These are phyloP conservation scores for Cantharis lateralis DNA, from an alignment of 2,888 invertebrate species.

Conservation along the genomic window DNA sequence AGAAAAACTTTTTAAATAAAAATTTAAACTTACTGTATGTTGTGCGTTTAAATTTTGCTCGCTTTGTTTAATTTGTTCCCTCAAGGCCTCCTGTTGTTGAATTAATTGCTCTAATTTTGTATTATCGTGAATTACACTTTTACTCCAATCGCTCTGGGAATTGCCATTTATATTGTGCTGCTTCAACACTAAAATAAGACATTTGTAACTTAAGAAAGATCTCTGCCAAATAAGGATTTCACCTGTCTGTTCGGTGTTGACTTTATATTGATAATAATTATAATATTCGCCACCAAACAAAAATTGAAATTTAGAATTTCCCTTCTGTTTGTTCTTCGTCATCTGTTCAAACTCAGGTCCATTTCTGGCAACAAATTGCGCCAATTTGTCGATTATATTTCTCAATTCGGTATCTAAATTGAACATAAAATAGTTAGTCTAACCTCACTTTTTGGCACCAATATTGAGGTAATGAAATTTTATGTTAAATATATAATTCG, in stretches of 20 bases:
- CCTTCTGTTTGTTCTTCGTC: constrained; percentile 98
- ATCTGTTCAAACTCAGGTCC: constrained; percentile 99
- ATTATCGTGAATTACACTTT: constrained; percentile 51
- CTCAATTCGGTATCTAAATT: constrained; percentile 87
- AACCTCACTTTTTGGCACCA: constrained; percentile 5
- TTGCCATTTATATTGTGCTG: constrained; percentile 34
- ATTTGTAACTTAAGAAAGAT: background rate
- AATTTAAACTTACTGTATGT: constrained; percentile 72
- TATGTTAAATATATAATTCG: background rate
- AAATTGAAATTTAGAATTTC: constrained; percentile 96
- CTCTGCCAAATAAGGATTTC: constrained; percentile 58
- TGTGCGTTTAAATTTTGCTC: constrained; percentile 96
- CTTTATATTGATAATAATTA: constrained; percentile 96
- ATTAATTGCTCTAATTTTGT: constrained; percentile 65
- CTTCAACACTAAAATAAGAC: constrained; percentile 33
- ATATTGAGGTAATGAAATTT: constrained; percentile 31
- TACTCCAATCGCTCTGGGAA: constrained; percentile 34
- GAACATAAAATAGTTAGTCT: constrained; percentile 8
- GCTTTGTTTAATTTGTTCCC: constrained; percentile 93
- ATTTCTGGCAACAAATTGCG: constrained; percentile 98
- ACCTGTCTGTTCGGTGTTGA: constrained; percentile 93
- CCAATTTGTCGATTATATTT: constrained; percentile 98
- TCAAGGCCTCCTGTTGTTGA: constrained; percentile 80
- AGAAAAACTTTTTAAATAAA: background rate
- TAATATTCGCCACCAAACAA: constrained; percentile 95